Evolutionary conservation across 2,797 vertebrate species (phyloP).

Genomic region (Vireo griseus): DNA sequence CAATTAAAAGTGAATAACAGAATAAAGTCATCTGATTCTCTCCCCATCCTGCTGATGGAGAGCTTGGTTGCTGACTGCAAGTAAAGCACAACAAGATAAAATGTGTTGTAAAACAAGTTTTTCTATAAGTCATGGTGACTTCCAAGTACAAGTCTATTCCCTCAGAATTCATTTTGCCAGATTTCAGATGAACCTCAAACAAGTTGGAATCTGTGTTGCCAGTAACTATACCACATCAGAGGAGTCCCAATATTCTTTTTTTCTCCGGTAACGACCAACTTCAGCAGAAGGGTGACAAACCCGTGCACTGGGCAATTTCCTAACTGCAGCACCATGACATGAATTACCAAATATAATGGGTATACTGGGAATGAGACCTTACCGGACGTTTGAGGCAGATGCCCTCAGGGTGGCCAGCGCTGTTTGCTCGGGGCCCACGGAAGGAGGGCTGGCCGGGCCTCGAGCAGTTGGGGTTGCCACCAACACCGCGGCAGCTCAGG

Average conservation of each 20-base stretch:
- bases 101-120: background rate
- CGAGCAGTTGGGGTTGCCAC: background rate
- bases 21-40: background rate
- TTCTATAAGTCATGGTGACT: background rate
- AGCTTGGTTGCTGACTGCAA: background rate
- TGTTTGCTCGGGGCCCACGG: fast-evolving
- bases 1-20: background rate
- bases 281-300: background rate
- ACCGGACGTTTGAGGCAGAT: fast-evolving
- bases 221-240: background rate
- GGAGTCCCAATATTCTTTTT: background rate
- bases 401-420: background rate
- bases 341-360: fast-evolving
- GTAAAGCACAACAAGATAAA: background rate
- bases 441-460: background rate
- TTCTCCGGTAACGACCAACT: background rate
- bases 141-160: background rate
- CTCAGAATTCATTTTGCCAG: background rate
- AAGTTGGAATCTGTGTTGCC: background rate
- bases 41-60: background rate
- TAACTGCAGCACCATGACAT: too few relatives aligned
- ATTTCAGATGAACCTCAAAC: background rate
- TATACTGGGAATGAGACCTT: background rate
- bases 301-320: background rate
- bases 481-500: fast-evolving